Evolutionary conservation across 2,113 vertebrate species (phyloP).

Genomic region (Progne subis): DNA sequence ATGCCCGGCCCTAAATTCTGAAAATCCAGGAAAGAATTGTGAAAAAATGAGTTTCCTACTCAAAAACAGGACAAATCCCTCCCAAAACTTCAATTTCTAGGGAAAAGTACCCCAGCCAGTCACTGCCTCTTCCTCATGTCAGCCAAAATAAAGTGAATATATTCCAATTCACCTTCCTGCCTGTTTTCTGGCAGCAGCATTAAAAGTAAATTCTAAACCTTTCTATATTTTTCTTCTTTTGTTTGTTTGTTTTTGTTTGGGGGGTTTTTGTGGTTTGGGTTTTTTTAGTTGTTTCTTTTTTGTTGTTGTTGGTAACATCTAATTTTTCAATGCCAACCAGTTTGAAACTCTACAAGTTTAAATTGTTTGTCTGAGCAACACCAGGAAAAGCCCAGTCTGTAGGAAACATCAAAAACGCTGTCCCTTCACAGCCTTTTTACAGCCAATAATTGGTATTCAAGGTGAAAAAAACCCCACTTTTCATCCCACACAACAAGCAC

Average conservation of each 20-base stretch:
- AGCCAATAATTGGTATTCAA: background rate
- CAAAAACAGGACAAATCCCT: background rate
- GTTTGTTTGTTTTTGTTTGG: too few species aligned
- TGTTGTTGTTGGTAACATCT: background rate
- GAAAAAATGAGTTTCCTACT: background rate
- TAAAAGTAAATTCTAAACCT: background rate
- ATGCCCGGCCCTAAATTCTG: background rate
- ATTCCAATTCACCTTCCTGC: background rate
- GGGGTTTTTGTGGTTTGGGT: too few species aligned
- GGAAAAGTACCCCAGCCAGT: background rate
- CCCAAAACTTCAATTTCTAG: background rate
- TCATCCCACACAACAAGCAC: background rate
- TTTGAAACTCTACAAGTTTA: background rate
- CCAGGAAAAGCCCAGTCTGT: background rate
- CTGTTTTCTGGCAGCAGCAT: background rate
- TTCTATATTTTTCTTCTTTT: accelerated
- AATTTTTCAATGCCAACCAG: background rate
- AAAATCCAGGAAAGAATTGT: background rate
- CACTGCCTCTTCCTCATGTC: background rate
- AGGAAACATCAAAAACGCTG: background rate
- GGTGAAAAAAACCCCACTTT: background rate
- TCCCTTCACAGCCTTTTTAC: background rate
- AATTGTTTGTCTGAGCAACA: background rate
- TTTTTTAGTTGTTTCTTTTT: too few species aligned
- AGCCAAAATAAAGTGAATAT: background rate